Evolutionary conservation across 53 echinoderm and acorn worm genomes (phyloP), one percentile per base, ranked within the genome.

Genomic region (Paelopatides confundens): DNA sequence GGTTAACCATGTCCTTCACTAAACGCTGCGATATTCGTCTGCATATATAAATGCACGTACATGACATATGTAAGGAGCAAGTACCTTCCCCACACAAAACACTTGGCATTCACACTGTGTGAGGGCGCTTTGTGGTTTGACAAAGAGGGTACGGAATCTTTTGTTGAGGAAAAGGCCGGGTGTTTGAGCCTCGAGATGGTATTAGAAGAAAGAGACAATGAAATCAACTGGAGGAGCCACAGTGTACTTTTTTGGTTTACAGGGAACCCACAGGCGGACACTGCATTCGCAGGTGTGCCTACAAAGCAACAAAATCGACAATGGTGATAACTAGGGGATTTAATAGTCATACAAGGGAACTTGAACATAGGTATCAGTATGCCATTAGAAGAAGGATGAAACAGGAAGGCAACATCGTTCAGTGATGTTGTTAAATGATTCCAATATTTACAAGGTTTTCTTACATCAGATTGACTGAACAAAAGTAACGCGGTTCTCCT

Each of bases 141-240:
- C 74, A 74, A 74, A 74, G 74, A 74, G 74, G 74, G 74, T 74
- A 39, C 9, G 35, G 70, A 70, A 74, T 74, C 74, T 46, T 74
- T 74, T 74, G 74, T 74, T 74, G 58, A 21, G 24, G n/a, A 23
- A 23, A 43, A 58, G 58, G 58, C 58, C 24, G 58, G 58, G 58
- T 21, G n/a, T 58, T 5, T 58, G 5, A 18, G 58, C n/a, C 18
- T 23, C 21, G 58, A 21, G 58, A 58, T 58, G 58, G 58, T 58
- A 58, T 58, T 58, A 21, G 58, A 58, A 58, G 58, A 58, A 58
- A 21, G 6, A 58, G 24, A 58, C 58, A 58, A 58, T 58, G 5
- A 43, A 8, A 43, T 12, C 58, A 17, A 21, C 6, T 58, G 21
- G 58, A 6, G 58, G 24, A 18, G 21, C n/a, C 58, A 18, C 58